Base-by-base conservation (phyloP, 2,888 invertebrate genomes). In the Linyphia triangularis region DNA sequence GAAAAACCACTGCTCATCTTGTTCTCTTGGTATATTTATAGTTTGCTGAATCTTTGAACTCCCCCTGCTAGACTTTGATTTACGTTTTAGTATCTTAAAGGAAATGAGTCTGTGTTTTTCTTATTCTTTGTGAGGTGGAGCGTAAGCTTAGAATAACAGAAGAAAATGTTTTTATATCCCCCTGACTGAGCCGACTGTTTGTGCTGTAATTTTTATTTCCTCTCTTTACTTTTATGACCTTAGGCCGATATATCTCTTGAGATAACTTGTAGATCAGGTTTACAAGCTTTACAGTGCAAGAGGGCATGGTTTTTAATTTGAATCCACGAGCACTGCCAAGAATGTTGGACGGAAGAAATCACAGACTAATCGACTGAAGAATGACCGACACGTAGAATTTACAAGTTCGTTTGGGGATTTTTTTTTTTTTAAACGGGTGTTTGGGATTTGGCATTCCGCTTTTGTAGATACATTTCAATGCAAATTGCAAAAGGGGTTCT, bases 111-210 rank as follows among this genome's bases (percentile, higher is more conserved):
- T 73, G 40, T 85, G 77, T 85, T 77, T 85, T 84, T 77, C 59
- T 77, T 77, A 30, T 61, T 61, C 63, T 37, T 61, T 73, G 77
- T 77, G 77, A 67, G 73, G 28, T 37, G 59, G 69, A 81, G 70
- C 70, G 81, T 81, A 77, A 77, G 77, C 69, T 85, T 85, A 77
- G 77, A 85, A 85, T 85, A 85, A 85, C 77, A 77, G 57, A 40
- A 85, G 77, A 85, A 43, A 70, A 69, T 85, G 77, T 85, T 85
- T 57, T 24, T 85, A 40, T 51, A 51, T 28, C 43, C 70, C 82
- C 57, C 72, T 40, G 26, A 33, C 75, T 43, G 37, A 78, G 83
- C 43, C 51, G 73, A 19, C 65, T 84, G 65, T 75, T 75, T 75
- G 81, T 82, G 73, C 83, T 63, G 65, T 9, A 37, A 70, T 82